phyloP scores from a whole-genome alignment of 2,113 vertebrate genomes.

The Potamarius usumacintae region DNA sequence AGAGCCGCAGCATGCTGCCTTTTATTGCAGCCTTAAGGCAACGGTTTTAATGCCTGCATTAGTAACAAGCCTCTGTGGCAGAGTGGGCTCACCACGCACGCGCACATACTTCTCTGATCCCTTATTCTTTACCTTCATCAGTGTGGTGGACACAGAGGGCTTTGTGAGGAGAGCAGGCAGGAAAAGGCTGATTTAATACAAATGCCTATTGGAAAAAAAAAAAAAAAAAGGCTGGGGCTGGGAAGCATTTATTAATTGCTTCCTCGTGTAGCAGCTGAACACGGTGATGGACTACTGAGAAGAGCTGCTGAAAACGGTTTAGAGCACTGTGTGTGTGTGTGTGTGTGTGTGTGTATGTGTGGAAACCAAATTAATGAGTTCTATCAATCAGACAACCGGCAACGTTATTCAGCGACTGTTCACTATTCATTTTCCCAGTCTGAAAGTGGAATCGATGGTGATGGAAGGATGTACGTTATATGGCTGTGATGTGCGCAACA shows the following conservation, averaged over 20 bases:
- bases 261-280: conserved; percentile 57
- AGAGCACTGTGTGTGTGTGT: conserved; percentile 17
- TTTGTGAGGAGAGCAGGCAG: conserved; percentile 40
- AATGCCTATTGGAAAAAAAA: conserved; percentile 63
- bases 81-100: conserved; percentile 41
- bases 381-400: background rate
- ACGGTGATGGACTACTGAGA: conserved; percentile 48
- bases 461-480: background rate
- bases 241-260: conserved; percentile 78
- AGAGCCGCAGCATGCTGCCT: conserved; percentile 78
- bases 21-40: conserved; percentile 93
- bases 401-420: background rate
- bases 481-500: background rate
- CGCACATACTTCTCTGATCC: conserved; percentile 45
- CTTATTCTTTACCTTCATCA: conserved; percentile 19
- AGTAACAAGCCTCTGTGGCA: conserved; percentile 78
- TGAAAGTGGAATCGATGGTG: background rate
- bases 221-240: conserved; percentile 59
- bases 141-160: conserved; percentile 10
- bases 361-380: background rate
- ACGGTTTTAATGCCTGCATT: conserved; percentile 88
- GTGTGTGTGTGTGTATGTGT: conserved; percentile 27
- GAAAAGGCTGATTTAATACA: conserved; percentile 71
- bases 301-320: conserved; percentile 20
- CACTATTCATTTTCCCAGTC: background rate